phyloP scores from a whole-genome alignment of 1,140 invertebrate species.

The Chrysomallon squamiferum region DNA sequence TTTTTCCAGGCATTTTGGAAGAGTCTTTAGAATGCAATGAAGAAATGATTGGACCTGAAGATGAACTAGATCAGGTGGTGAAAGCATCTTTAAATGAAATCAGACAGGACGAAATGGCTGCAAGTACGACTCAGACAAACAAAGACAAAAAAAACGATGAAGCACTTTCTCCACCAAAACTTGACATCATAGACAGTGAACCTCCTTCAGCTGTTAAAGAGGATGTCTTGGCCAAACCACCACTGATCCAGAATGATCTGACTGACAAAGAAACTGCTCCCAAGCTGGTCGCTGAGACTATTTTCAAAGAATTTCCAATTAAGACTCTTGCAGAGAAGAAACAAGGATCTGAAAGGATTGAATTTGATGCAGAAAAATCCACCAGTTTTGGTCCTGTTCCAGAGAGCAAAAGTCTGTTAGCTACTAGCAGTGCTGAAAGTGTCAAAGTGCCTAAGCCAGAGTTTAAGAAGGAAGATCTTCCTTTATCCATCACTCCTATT shows the following conservation, averaged over 20 bases:
- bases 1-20: background rate
- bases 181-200: no score
- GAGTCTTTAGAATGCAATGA: background rate
- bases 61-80: background rate
- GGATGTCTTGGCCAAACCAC: conserved; percentile 5
- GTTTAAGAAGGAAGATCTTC: no score
- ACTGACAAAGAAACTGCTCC: conserved; percentile 20
- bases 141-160: no score
- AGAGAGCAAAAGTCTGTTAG: background rate
- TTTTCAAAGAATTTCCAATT: conserved; percentile 17
- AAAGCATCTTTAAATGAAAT: no score
- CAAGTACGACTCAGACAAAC: no score
- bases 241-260: conserved; percentile 3
- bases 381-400: background rate
- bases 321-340: conserved; percentile 15
- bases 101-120: no score
- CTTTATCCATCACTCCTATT: no score
- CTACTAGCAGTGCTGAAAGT: background rate
- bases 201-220: conserved; percentile 1
- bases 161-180: no score
- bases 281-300: conserved; percentile 4
- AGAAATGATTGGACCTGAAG: background rate
- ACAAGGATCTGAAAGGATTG: conserved; percentile 34
- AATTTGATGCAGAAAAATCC: conserved; percentile 3
- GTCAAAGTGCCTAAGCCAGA: no score